Evolutionary conservation across 2,113 vertebrate genomes (phyloP), one percentile per base, ranked within the genome.

Genomic region (Crotophaga sulcirostris): DNA sequence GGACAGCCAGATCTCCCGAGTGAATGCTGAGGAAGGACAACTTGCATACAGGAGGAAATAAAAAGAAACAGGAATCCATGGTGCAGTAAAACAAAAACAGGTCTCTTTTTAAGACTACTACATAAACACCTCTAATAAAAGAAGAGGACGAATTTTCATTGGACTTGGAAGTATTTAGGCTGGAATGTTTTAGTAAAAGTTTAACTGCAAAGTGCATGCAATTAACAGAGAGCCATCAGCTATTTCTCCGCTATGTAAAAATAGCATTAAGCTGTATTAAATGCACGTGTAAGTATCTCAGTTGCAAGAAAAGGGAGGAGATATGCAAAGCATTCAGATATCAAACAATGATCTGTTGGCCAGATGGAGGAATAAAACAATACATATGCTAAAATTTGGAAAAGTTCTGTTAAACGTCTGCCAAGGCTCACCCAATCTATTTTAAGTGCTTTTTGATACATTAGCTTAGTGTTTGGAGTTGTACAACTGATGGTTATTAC

Each of bases 381-480:
- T 96, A 97, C 96, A 97, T 96, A 97, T 97, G 97, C 95, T 96
- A 98, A 97, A 98, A 97, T 96, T 97, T 97, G 96, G 95, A 96
- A 85, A 97, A 98, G 94, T 95, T 95, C 88, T 97, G 76, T 69
- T 77, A 73, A 33, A 87, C 68, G 90, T 94, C 97, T 97, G 96
- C 97, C 98, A 97, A 95, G 87, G 94, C 81, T 97, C 97, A 98
- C 98, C 97, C 96, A 96, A 97, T 96, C 96, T 97, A 97, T 96
- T 97, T 96, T 97, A 98, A 98, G 97, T 97, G 98, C 97, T 98
- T 97, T 98, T 90, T 98, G 97, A 97, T 98, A 98, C 97, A 98
- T 98, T 97, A 98, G 98, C 97, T 98, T 98, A 97, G 97, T 97
- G 97, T 98, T 98, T 96, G 97, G 97, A 97, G 94, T 92, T 74